Percentiles rank a stretch among this genome's conserved stretches.
Evolutionary conservation across 2,113 vertebrate species (phyloP).

Genomic region (Bagarius yarrelli): DNA sequence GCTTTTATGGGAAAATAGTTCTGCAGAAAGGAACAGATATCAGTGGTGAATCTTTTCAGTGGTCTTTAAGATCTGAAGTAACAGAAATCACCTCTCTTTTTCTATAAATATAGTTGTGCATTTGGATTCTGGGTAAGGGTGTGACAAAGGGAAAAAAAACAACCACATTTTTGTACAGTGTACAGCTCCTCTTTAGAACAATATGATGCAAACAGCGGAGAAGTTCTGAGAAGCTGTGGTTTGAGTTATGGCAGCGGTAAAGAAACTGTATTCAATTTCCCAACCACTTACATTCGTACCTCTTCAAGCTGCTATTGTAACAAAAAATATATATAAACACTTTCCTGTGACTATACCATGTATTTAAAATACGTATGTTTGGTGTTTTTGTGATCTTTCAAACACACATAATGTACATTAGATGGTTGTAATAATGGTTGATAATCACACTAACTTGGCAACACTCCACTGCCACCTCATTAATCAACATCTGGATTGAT

Average conservation of each 20-base stretch:
- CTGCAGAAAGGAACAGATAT: neutral
- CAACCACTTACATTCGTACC: neutral
- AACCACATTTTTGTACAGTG: neutral
- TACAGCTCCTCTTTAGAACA: neutral
- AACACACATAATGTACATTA: too few species aligned
- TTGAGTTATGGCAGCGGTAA: neutral
- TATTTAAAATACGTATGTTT: neutral
- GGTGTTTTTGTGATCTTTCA: too few species aligned
- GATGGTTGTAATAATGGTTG: neutral
- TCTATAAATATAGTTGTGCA: neutral
- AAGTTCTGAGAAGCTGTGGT: neutral
- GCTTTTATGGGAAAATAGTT: neutral
- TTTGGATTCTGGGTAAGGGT: neutral
- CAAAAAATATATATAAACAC: neutral
- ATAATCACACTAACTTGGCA: neutral
- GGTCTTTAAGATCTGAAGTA: neutral
- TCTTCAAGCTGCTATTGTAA: neutral
- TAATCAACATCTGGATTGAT: neutral
- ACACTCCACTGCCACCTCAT: neutral
- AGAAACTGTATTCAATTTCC: neutral
- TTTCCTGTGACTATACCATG: neutral
- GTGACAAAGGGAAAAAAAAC: neutral
- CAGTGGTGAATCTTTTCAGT: neutral
- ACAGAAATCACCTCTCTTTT: neutral
- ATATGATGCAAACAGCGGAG: neutral